Conservation (phyloP, 2,113 vertebrate genomes). For the Lutjanus erythropterus region DNA sequence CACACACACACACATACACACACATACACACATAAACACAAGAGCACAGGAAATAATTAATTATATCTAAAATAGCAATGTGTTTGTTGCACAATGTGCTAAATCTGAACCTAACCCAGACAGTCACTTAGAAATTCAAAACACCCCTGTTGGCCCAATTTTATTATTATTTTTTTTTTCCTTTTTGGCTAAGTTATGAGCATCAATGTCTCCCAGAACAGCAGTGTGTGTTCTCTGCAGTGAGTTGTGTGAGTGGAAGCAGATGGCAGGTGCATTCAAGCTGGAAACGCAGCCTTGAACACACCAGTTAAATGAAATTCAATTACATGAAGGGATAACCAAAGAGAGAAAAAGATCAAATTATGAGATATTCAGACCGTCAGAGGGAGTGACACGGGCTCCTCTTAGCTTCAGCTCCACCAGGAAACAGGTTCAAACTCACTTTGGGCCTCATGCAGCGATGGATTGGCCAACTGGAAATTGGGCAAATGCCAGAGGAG, state of each 20-base stretch:
- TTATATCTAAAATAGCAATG: slow-evolving; percentile 52
- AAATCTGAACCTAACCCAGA: slow-evolving; percentile 45
- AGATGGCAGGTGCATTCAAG: slow-evolving; percentile 31
- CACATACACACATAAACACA: slow-evolving; percentile 3
- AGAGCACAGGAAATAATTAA: slow-evolving; percentile 39
- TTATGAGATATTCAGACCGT: neutral
- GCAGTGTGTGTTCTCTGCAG: slow-evolving; percentile 8
- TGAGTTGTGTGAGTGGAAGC: slow-evolving; percentile 4
- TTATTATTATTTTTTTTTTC: too few species aligned
- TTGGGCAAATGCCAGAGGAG: too few species aligned
- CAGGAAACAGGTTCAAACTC: neutral
- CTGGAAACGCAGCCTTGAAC: neutral
- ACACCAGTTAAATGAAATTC: neutral
- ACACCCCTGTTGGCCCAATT: slow-evolving; percentile 24
- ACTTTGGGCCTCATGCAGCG: too few species aligned
- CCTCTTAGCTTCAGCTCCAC: neutral
- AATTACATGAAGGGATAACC: neutral
- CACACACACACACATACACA: slow-evolving; percentile 7
- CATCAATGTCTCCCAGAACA: slow-evolving; percentile 22
- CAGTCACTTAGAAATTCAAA: slow-evolving; percentile 37
- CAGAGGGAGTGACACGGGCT: neutral
- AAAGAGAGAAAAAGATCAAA: neutral
- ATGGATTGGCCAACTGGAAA: too few species aligned
- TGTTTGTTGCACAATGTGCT: slow-evolving; percentile 44
- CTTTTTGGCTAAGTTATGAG: slow-evolving; percentile 10